Evolutionary conservation across 2,797 vertebrate species (phyloP), one percentile per base, ranked within the genome.

Genomic region (Cottoperca gobio): DNA sequence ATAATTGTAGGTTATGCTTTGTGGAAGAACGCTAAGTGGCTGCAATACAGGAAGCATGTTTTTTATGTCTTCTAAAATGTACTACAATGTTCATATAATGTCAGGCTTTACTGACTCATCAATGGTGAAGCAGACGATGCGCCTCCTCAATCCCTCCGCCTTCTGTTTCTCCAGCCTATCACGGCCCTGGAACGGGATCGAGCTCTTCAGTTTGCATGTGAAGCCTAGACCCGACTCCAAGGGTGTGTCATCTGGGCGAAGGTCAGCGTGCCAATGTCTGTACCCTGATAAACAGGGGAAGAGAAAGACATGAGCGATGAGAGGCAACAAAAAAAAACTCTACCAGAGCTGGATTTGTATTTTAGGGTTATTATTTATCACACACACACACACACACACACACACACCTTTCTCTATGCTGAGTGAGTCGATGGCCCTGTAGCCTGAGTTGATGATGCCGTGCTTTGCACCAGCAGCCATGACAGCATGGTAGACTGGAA

Each of bases 361-460:
- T 10, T 35, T 6, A 21, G 3, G 9, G 0, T 59, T 28, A 21
- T 17, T 23, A n/a, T 43, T 65, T 11, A 49, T 19, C 28, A 67
- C 6, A 7, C 37, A 50, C 33, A 17, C 4, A 66, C 64, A 98
- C 98, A n/a, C n/a, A n/a, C n/a, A n/a, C n/a, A 7, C 37, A 50
- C 33, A 17, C 4, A 66, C 64, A 98, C 98, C 98, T 96, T 99
- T 99, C 90, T 99, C 98, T 1, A 97, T 97, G 92, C 97, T 99
- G 91, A 99, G 96, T 0, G 97, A 99, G 91, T 99, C 98, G 0
- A 99, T 99, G 89, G 98, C 97, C 65, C 97, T 94, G 93, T 99
- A 99, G 55, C 97, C 98, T 0, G 97, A 96, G 6, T 99, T 97
- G 89, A 94, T 50, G 9, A 97, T 95, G 70, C 96, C 93, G 0